phyloP scores from a whole-genome alignment of 2,888 invertebrate genomes.

The Cataglyphis rosenhaueri region DNA sequence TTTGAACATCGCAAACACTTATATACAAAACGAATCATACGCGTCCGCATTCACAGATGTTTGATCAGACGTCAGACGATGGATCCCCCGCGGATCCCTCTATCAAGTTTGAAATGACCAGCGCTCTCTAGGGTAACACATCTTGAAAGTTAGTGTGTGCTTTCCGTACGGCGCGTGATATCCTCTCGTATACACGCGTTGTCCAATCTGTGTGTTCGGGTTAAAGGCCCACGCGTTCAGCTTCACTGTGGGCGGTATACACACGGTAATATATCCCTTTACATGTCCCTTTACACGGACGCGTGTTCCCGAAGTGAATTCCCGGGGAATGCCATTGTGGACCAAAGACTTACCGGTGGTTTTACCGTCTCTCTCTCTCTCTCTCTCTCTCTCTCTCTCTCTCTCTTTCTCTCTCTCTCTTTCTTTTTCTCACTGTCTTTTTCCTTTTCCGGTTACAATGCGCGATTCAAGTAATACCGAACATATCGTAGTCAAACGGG shows the following conservation, averaged over 20 bases:
- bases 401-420: neutral
- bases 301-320: constrained; percentile 55
- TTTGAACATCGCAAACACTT: neutral
- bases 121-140: constrained; percentile 26
- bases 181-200: constrained; percentile 53
- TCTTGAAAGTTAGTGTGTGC: constrained; percentile 67
- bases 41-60: constrained; percentile 11
- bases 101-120: constrained; percentile 49
- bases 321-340: constrained; percentile 52
- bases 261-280: constrained; percentile 46
- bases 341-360: constrained; percentile 6
- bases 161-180: constrained; percentile 61
- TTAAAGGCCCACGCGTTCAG: constrained; percentile 56
- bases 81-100: constrained; percentile 53
- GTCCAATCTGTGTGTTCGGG: constrained; percentile 66
- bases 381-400: neutral
- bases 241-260: constrained; percentile 63
- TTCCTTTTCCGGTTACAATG: constrained; percentile 28
- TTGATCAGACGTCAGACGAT: constrained; percentile 24
- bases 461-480: constrained; percentile 61
- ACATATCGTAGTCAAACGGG: constrained; percentile 66
- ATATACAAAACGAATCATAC: neutral
- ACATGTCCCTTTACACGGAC: constrained; percentile 42
- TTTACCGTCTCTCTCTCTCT: constrained; percentile 14
- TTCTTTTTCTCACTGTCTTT: neutral